These are phyloP conservation scores for Microtus oregoni DNA, from an alignment of 2,113 vertebrate genomes.

Conservation along the genomic window DNA sequence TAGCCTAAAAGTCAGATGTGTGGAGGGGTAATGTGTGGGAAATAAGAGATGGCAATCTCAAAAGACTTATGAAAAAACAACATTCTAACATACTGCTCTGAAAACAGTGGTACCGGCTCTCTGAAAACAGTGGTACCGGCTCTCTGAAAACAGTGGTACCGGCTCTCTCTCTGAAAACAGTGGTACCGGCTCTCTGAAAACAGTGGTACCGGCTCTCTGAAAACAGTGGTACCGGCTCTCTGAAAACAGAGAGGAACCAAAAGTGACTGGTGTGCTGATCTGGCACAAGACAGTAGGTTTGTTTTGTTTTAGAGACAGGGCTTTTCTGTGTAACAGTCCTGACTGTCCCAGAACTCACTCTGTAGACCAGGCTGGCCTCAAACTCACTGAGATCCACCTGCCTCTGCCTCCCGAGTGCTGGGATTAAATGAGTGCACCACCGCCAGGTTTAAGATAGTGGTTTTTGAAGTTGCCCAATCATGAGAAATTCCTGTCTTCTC, in stretches of 20 bases:
- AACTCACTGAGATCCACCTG: no score
- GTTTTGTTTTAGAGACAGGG: no score
- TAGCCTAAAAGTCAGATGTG: not conserved
- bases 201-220: not conserved
- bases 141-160: not conserved
- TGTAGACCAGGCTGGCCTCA: no score
- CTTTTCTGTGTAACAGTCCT: no score
- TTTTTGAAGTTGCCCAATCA: not conserved
- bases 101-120: not conserved
- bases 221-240: not conserved
- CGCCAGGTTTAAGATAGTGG: not conserved
- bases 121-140: not conserved
- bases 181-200: no score
- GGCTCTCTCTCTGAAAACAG: no score
- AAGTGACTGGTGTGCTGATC: not conserved
- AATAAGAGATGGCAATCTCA: not conserved
- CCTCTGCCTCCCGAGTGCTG: no score
- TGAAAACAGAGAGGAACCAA: not conserved
- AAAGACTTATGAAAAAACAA: not conserved
- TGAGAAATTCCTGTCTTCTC: not conserved
- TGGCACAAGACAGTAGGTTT: not conserved
- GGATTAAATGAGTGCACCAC: no score
- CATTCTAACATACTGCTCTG: not conserved
- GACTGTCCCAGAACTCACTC: no score
- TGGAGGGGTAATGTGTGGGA: no score